Evolutionary conservation across 2,888 invertebrate genomes (phyloP).

Genomic region (Ormyrus rosae): DNA sequence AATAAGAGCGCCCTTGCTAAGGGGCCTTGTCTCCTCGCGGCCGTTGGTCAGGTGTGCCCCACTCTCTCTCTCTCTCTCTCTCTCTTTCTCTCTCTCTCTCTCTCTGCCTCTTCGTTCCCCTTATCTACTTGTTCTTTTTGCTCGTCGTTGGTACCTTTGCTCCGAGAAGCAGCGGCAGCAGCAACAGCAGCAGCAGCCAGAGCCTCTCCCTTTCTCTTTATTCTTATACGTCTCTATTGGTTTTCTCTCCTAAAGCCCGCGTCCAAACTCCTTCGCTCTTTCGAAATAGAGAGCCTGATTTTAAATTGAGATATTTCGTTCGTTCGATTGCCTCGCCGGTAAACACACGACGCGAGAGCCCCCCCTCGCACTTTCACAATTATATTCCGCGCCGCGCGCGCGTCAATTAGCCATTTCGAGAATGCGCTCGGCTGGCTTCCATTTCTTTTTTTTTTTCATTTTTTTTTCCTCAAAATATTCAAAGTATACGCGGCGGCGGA

Average conservation of each 20-base stretch:
- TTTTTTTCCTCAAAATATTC: too few relatives aligned
- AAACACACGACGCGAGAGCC: neutral
- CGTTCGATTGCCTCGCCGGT: neutral
- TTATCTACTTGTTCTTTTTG: neutral
- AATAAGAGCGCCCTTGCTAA: slow-evolving; percentile 57
- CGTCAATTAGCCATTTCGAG: too few relatives aligned
- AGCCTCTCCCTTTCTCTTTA: slow-evolving; percentile 39
- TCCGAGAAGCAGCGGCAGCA: too few relatives aligned
- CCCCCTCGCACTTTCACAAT: too few relatives aligned
- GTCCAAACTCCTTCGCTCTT: neutral
- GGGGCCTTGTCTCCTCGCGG: slow-evolving; percentile 62
- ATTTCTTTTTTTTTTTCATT: too few relatives aligned
- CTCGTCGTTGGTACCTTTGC: too few relatives aligned
- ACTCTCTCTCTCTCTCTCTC: slow-evolving; percentile 44
- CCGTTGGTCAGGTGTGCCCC: slow-evolving; percentile 72
- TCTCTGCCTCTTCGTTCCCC: slow-evolving; percentile 24
- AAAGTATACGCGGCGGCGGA: too few relatives aligned
- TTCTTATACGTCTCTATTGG: slow-evolving; percentile 25
- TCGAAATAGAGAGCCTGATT: slow-evolving; percentile 20
- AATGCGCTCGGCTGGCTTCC: too few relatives aligned
- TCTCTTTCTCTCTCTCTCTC: slow-evolving; percentile 8
- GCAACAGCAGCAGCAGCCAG: too few relatives aligned
- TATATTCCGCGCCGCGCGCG: too few relatives aligned
- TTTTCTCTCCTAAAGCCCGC: neutral
- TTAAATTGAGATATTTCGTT: neutral